Evolutionary conservation across 2,113 vertebrate genomes (phyloP), one percentile per base, ranked within the genome.

Genomic region (Sylvia atricapilla): DNA sequence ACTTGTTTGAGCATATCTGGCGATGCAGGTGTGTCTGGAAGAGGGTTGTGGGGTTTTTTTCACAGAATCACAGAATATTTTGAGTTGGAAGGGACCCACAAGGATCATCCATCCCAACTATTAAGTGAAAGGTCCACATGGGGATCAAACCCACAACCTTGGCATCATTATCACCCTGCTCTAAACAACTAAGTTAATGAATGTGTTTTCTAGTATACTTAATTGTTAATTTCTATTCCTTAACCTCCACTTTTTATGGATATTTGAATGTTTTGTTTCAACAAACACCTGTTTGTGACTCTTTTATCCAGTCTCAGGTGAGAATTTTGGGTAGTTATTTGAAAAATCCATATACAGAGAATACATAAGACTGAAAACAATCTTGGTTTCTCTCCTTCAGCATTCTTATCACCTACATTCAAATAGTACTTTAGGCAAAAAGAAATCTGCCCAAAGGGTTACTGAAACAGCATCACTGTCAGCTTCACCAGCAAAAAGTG

Each of bases 11-110:
- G 47, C 9, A 37, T 44, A 66, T 56, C 64, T 90, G 39, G 49
- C 31, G 44, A 33, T 28, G 18, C 11, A 84, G 28, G 9, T 46
- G 23, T 49, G 53, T 15, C 44, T 89, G 49, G 25, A 75, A 84
- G 52, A 49, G 11, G 3, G 3, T 7, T 82, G 21, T 6, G 43
- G 5, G 14, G 0, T 6, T 9, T 20, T 19, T 70, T 39, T 46
- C 47, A 44, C 37, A 44, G 44, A 76, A 86, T 44, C 46, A 69
- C 55, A 69, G 23, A 62, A 69, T 87, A 20, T 24, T 62, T 7
- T 7, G 4, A 16, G 28, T 20, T 46, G 28, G 12, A 62, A 53
- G 47, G 18, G 39, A 60, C 39, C 23, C 55, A 78, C n/a, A 53
- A 78, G 6, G 23, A 53, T n/a, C 39, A 77, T 60, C 46, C 62